Percentiles rank a stretch among this genome's conserved stretches.
Conservation (phyloP, 2,113 vertebrate species). For the Synchiropus splendidus region DNA sequence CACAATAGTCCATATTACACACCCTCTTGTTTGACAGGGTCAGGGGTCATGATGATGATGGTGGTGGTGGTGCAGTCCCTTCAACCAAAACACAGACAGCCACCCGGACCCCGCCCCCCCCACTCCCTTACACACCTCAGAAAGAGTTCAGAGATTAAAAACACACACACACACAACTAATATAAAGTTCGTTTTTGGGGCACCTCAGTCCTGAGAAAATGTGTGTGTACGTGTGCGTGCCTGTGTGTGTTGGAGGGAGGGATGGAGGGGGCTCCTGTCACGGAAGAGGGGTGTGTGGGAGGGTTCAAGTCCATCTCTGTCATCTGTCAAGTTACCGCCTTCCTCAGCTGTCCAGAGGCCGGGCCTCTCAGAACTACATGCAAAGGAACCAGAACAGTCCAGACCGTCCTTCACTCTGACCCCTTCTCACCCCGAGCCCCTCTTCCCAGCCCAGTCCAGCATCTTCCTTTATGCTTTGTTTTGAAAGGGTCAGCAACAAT, state of each 20-base stretch:
- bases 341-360: constrained; percentile 19
- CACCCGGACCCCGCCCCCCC: constrained; percentile 16
- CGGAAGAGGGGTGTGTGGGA: neutral
- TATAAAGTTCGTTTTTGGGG: too few relatives aligned
- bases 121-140: constrained; percentile 10
- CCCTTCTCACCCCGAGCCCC: neutral
- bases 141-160: constrained; percentile 25
- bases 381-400: too few relatives aligned
- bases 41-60: constrained; percentile 56
- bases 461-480: too few relatives aligned
- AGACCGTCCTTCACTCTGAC: neutral
- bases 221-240: constrained; percentile 15
- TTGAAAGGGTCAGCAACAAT: too few relatives aligned
- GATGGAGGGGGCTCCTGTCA: constrained; percentile 4
- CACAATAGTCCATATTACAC: constrained; percentile 26
- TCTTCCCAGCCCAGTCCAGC: too few relatives aligned
- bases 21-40: constrained; percentile 72
- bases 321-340: neutral
- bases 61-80: constrained; percentile 50
- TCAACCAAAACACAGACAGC: constrained; percentile 33
- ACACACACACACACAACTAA: constrained; percentile 11
- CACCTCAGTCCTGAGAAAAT: constrained; percentile 30
- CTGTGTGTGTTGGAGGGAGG: constrained; percentile 1
- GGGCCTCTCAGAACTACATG: too few relatives aligned
- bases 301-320: constrained; percentile 33